Percentiles rank a stretch among this genome's conserved stretches.
Evolutionary conservation across 2,797 vertebrate species (phyloP).

Genomic region (Serranus cabrilla): DNA sequence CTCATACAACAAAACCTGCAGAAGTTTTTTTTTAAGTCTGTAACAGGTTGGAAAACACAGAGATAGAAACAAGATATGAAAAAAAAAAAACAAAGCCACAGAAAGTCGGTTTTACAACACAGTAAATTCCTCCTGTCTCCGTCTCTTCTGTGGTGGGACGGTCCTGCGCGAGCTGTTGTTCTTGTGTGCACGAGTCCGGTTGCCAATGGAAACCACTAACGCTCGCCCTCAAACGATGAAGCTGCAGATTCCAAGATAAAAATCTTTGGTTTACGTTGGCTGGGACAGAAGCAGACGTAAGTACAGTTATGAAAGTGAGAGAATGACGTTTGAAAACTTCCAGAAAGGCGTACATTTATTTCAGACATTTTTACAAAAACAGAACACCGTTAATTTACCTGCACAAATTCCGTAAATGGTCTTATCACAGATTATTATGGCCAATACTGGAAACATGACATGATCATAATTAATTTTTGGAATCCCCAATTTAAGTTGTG

Average conservation of each 20-base stretch:
- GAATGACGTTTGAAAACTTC: not conserved
- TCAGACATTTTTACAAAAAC: not conserved
- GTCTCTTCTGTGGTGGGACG: not conserved
- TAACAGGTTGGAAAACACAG: not conserved
- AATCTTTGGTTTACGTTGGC: not conserved
- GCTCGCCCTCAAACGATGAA: not conserved
- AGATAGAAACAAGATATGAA: not conserved
- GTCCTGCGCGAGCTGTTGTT: slow-evolving; percentile 23
- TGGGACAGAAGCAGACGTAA: not conserved
- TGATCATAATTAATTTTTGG: too few relatives aligned
- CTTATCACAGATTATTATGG: not conserved
- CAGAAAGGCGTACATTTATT: too few relatives aligned
- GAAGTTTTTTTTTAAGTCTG: not conserved
- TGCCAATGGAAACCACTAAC: slow-evolving; percentile 72
- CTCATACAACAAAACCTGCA: slow-evolving; percentile 20
- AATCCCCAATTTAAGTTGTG: too few relatives aligned
- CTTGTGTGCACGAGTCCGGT: slow-evolving; percentile 45
- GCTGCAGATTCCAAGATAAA: not conserved
- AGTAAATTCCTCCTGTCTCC: not conserved
- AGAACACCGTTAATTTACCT: not conserved
- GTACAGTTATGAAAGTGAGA: not conserved
- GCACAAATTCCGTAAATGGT: not conserved
- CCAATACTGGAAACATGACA: too few relatives aligned
- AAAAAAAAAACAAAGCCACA: slow-evolving; percentile 2
- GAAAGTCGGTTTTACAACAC: not conserved